Evolutionary conservation across 2,113 vertebrate species (phyloP), one percentile per base, ranked within the genome.

Genomic region (Apodemus sylvaticus): DNA sequence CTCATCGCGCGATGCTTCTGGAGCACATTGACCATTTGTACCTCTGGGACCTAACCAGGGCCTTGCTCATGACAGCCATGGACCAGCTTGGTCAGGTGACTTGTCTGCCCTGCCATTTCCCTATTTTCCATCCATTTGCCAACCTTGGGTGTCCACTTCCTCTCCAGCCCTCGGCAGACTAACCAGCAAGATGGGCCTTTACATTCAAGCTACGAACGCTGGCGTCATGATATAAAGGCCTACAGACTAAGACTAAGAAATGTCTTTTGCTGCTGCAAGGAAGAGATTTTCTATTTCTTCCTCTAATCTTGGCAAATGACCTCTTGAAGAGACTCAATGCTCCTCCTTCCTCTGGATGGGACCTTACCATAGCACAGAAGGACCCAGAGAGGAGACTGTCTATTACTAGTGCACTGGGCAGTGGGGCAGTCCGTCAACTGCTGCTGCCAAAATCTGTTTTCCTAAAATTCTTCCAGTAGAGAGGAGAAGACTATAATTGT

Each of bases 371-470:
- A 74, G 91, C 88, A 94, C 91, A 78, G 60, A 1, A 3, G 96
- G 86, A 45, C 64, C 81, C 74, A 4, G 39, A 62, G 26, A 55
- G 88, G 94, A 95, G 87, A 7, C 66, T 73, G 74, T 45, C 42
- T 64, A 0, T 96, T 42, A 51, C 81, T 90, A 85, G 89, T 88
- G 77, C 93, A 74, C 96, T 94, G 97, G 97, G 90, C 93, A 94
- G 93, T 85, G 94, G 87, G 51, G 36, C 96, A 77, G 60, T 36
- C 94, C 90, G 81, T 93, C 91, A 94, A 60, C 93, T 79, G 95
- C 94, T 96, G 89, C 95, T 94, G 95, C 97, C 97, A 96, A 96
- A 97, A 94, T 78, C 95, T 95, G 71, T 48, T 96, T 93, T 94
- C 77, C 86, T 86, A 62, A 91, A 86, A 26, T 71, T 93, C 93